These are phyloP conservation scores for Liposcelis brunnea DNA, from an alignment of 2,888 invertebrate genomes.

Conservation along the genomic window DNA sequence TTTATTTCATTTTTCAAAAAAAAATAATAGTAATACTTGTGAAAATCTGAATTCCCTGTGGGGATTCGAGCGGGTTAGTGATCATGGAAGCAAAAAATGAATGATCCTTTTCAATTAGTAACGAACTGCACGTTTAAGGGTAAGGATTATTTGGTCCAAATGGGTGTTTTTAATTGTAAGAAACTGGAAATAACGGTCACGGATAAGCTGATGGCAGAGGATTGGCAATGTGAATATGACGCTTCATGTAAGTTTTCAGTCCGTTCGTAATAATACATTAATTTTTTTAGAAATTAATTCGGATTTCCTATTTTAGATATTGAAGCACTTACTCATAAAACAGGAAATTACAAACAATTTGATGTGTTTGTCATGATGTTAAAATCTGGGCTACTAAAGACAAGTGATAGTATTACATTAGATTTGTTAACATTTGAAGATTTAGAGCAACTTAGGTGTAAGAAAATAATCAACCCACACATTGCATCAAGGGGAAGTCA, in stretches of 20 bases:
- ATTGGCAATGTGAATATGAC: constrained; percentile 36
- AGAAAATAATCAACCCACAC: constrained; percentile 21
- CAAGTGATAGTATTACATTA: constrained; percentile 32
- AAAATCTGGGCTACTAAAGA: constrained; percentile 34
- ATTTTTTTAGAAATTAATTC: constrained; percentile 22
- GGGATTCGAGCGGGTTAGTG: neutral
- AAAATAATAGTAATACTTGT: too few relatives aligned
- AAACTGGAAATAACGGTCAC: constrained; percentile 30
- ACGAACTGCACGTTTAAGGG: constrained; percentile 30
- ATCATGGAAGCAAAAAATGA: constrained; percentile 10
- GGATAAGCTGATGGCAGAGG: constrained; percentile 34
- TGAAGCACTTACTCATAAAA: constrained; percentile 35
- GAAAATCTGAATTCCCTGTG: too few relatives aligned
- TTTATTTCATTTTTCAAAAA: too few relatives aligned
- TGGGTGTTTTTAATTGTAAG: constrained; percentile 27
- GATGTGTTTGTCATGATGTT: constrained; percentile 35
- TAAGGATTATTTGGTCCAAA: constrained; percentile 30
- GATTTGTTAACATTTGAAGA: constrained; percentile 35
- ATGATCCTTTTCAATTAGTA: constrained; percentile 25
- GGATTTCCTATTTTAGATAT: too few relatives aligned
- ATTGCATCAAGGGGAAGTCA: constrained; percentile 15
- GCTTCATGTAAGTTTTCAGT: constrained; percentile 27
- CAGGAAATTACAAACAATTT: constrained; percentile 37
- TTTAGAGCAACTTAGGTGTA: constrained; percentile 29
- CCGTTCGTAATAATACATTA: too few relatives aligned